Percentiles rank a stretch among this genome's conserved stretches.
These are phyloP conservation scores for Hyalella azteca DNA, from an alignment of 2,888 invertebrate genomes.

Conservation along the genomic window DNA sequence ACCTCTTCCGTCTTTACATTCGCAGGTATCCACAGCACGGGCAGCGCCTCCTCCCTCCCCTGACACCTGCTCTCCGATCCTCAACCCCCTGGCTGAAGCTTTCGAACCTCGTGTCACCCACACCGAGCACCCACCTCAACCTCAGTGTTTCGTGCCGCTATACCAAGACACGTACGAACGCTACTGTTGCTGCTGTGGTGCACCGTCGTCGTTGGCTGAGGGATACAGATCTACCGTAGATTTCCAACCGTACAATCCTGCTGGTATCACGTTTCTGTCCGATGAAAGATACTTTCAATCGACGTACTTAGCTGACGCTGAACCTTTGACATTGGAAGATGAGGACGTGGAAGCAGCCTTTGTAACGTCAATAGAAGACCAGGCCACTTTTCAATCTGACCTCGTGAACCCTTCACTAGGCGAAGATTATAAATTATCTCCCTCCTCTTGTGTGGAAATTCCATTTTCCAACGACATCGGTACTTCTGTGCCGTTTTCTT, in stretches of 20 bases:
- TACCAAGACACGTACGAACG: not conserved
- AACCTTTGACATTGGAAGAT: too few species aligned
- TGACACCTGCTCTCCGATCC: not conserved
- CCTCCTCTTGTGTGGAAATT: too few species aligned
- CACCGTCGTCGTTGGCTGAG: constrained; percentile 3
- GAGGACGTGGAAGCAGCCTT: too few species aligned
- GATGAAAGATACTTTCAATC: not conserved
- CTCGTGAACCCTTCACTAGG: too few species aligned
- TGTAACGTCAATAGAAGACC: too few species aligned
- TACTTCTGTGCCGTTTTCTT: too few species aligned
- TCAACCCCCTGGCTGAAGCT: constrained; percentile 12
- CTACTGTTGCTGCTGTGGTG: constrained; percentile 23
- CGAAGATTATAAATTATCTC: too few species aligned
- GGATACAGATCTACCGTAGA: not conserved
- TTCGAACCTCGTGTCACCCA: constrained; percentile 1
- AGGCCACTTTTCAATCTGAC: too few species aligned
- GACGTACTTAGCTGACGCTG: too few species aligned
- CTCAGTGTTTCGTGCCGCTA: not conserved
- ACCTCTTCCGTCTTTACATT: not conserved
- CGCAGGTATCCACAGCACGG: constrained; percentile 2
- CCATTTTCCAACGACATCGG: too few species aligned
- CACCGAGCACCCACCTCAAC: not conserved
- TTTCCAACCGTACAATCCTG: not conserved
- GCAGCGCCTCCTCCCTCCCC: not conserved
- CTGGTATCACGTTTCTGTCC: too few species aligned